Conservation (phyloP, 2,797 vertebrate species). For the Sebastes hubbsi region DNA sequence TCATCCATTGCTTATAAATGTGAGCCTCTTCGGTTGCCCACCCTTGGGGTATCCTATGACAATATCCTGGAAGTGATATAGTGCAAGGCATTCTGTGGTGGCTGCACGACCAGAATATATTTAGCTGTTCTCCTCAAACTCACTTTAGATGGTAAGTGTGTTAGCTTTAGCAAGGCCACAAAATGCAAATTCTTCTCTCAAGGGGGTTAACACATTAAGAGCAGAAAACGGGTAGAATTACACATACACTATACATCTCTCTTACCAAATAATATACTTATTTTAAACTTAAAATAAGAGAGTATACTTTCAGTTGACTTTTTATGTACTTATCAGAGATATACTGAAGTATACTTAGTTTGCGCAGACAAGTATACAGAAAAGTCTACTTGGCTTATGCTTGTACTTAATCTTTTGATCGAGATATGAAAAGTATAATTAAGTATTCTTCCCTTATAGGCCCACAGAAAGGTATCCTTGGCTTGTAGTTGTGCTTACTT, state of each 20-base stretch:
- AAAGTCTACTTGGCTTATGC: no score
- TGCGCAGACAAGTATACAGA: no score
- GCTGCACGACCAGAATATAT: conserved; percentile 73
- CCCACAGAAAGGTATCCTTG: no score
- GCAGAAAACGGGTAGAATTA: background rate
- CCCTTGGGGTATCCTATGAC: conserved; percentile 67
- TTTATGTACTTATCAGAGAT: no score
- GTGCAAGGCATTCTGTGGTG: conserved; percentile 48
- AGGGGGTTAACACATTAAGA: conserved; percentile 4
- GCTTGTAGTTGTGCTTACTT: no score
- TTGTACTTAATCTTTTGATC: no score
- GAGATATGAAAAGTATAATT: no score
- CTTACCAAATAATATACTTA: no score
- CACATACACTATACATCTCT: background rate
- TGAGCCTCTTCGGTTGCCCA: conserved; percentile 21
- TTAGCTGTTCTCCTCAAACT: conserved; percentile 77
- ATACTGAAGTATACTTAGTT: no score
- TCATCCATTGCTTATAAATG: conserved; percentile 32
- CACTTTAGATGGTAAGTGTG: conserved; percentile 70
- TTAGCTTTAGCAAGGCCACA: conserved; percentile 25
- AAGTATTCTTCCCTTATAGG: no score
- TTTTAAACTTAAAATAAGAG: no score
- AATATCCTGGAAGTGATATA: conserved; percentile 59
- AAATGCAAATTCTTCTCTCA: conserved; percentile 24
- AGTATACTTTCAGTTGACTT: no score